A percentile compares a stretch with the other conserved stretches of the same genome.
Evolutionary conservation across 2,113 vertebrate genomes (phyloP).

Genomic region (Sminthopsis crassicaudata): DNA sequence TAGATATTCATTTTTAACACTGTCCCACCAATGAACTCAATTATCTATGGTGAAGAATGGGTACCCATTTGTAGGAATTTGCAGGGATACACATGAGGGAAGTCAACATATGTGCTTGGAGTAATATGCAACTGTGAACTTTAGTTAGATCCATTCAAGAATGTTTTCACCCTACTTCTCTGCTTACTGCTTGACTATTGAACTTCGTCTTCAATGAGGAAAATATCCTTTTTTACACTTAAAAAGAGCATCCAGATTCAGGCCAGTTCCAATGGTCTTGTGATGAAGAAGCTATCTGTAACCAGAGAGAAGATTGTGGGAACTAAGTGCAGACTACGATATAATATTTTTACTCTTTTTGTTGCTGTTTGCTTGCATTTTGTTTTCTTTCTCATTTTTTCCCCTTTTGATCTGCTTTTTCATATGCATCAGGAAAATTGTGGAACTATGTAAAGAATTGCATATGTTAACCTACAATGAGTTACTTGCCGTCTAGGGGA

Average conservation of each 20-base stretch:
- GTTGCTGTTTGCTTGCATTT: too few relatives aligned
- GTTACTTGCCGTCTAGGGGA: too few relatives aligned
- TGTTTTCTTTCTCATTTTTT: too few relatives aligned
- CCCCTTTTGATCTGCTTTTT: too few relatives aligned
- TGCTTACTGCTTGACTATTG: neutral
- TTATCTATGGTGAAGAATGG: neutral
- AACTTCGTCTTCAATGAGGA: neutral
- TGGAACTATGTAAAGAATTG: too few relatives aligned
- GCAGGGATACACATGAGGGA: neutral
- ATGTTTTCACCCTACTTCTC: neutral
- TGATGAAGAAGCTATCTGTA: too few relatives aligned
- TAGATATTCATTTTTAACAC: neutral
- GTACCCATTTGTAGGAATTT: neutral
- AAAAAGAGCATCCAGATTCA: neutral
- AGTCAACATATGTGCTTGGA: neutral
- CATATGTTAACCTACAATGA: too few relatives aligned
- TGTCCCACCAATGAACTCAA: neutral
- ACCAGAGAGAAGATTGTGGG: too few relatives aligned
- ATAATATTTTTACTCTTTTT: too few relatives aligned
- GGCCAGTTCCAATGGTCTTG: too few relatives aligned
- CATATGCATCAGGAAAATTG: too few relatives aligned
- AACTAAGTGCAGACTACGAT: too few relatives aligned
- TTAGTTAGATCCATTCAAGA: neutral
- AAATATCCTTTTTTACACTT: neutral
- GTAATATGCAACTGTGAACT: neutral